Percentiles rank a stretch among this genome's conserved stretches.
These are phyloP conservation scores for Crossaster papposus DNA, from an alignment of 53 echinoderm and acorn worm species.

Conservation along the genomic window DNA sequence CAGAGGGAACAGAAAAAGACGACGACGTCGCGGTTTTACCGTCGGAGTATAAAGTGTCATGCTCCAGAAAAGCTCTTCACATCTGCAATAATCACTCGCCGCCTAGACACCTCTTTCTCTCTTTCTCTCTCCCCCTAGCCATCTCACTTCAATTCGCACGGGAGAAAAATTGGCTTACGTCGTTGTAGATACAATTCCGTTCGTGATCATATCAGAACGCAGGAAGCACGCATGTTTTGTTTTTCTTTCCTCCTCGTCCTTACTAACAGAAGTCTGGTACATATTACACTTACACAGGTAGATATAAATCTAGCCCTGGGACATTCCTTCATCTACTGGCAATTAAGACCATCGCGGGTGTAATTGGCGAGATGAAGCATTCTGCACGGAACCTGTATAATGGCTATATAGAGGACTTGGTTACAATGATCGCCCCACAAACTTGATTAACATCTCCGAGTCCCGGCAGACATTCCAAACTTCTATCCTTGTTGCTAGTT, in stretches of 20 bases:
- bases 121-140: slow-evolving; percentile 1
- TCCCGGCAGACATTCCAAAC: neutral
- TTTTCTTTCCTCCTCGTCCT: neutral
- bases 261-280: slow-evolving; percentile 26
- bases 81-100: slow-evolving; percentile 17
- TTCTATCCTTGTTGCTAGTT: neutral
- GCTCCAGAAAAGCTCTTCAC: slow-evolving; percentile 50
- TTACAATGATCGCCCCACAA: neutral
- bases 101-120: neutral
- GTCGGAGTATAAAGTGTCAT: slow-evolving; percentile 52
- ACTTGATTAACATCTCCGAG: slow-evolving; percentile 8
- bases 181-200: slow-evolving; percentile 25
- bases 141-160: neutral
- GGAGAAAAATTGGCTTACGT: neutral
- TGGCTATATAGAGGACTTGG: slow-evolving; percentile 4
- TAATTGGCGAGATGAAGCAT: slow-evolving; percentile 35
- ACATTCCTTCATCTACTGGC: slow-evolving; percentile 35
- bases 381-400: slow-evolving; percentile 21
- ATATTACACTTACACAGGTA: slow-evolving; percentile 1
- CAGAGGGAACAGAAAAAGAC: neutral
- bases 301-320: slow-evolving; percentile 7
- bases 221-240: slow-evolving; percentile 12
- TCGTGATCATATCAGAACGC: slow-evolving; percentile 31
- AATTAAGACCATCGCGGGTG: slow-evolving; percentile 1
- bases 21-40: slow-evolving; percentile 18